Conservation (phyloP, 2,113 vertebrate species). For the Todiramphus chloris region DNA sequence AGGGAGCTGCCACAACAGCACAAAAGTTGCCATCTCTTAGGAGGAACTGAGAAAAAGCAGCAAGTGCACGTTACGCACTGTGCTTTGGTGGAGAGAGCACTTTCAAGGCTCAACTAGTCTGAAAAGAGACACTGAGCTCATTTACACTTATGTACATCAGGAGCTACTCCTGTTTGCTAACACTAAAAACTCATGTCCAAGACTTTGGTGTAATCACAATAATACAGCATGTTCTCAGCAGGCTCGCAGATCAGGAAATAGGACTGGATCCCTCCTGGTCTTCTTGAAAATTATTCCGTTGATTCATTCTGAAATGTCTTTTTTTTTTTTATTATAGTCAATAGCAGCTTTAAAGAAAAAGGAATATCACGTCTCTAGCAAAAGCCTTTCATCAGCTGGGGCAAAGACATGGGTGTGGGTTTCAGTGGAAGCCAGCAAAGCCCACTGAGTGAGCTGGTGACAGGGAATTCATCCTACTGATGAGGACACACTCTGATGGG, state of each 20-base stretch:
- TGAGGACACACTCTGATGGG: neutral
- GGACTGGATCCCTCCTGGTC: neutral
- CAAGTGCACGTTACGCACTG: accelerated
- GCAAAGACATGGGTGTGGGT: neutral
- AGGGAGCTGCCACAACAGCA: neutral
- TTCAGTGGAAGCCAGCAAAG: neutral
- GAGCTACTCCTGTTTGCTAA: neutral
- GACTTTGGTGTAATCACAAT: neutral
- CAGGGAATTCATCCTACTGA: neutral
- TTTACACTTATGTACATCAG: neutral
- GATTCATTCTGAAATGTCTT: neutral
- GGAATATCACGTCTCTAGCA: neutral
- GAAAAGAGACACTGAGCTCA: neutral
- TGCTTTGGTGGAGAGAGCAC: neutral
- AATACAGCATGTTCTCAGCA: accelerated
- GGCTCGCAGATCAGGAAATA: neutral
- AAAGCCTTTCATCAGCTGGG: neutral
- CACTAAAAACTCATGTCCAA: neutral
- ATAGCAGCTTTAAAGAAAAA: neutral
- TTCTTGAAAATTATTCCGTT: neutral
- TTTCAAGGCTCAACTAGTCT: neutral
- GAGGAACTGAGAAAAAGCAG: neutral
- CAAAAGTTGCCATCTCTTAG: neutral
- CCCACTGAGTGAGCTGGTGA: neutral
- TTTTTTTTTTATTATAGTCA: neutral